Evolutionary conservation across 2,113 vertebrate species (phyloP), one percentile per base, ranked within the genome.

Genomic region (Phasianus colchicus): DNA sequence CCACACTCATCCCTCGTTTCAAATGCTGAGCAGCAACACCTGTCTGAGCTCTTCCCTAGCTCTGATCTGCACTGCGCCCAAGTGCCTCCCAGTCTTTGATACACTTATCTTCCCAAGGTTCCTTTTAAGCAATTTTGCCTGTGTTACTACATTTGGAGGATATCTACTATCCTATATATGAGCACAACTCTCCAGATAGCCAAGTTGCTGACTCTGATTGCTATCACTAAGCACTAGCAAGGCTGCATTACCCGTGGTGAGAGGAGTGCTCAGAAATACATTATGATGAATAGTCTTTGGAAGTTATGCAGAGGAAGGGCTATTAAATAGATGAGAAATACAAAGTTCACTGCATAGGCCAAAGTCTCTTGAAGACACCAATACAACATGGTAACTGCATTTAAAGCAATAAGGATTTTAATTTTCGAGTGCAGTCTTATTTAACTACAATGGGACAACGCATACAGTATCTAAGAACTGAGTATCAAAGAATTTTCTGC

Each of bases 261-360:
- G 24, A 54, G 32, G 1, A 57, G n/a, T 38, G 54, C 65, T 38
- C 10, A 43, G 25, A 92, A 38, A 66, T 42, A 32, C 6, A 1
- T 19, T 34, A 9, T 1, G 2, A 19, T 19, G 38, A 50, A 81
- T 27, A 36, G 42, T 8, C 47, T 78, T 30, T 22, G 30, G 40
- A 48, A 84, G 8, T 30, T 36, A 7, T 3, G 24, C 9, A 71
- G 42, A 69, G 27, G 27, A 69, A 76, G 55, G 43, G 32, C 11
- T 18, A 20, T 19, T 29, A 54, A 86, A 64, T 8, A 45, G n/a
- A 8, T 29, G 4, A 58, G 38, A 69, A 83, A 54, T 13, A 36
- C 0, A 0, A 65, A 83, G n/a, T n/a, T 22, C 34, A 55, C 48
- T 6, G 32, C 27, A 42, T 4, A 64, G 38, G 38, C 10, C 48